Conservation (phyloP, 2,113 vertebrate species). For the Leuciscus idus region DNA sequence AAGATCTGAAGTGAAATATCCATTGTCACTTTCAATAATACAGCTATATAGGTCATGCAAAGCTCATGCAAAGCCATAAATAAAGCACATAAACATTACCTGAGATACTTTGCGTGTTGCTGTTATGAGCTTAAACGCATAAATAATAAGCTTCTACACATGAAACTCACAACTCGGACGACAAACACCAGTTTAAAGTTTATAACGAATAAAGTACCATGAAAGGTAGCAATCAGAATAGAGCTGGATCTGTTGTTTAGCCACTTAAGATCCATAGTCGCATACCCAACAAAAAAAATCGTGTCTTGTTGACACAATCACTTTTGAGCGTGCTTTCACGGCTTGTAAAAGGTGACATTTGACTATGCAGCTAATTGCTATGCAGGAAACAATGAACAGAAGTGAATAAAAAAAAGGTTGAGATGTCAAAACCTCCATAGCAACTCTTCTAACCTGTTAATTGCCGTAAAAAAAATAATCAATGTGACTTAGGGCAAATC, state of each 20-base stretch:
- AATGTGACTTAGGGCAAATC: neutral
- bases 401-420: conserved; percentile 1
- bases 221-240: neutral
- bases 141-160: neutral
- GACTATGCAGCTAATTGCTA: neutral
- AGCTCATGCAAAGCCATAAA: no score
- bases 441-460: neutral
- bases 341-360: neutral
- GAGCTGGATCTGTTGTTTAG: neutral
- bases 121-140: neutral
- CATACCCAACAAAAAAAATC: neutral
- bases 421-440: neutral
- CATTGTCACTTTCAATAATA: no score
- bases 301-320: neutral
- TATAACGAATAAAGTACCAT: neutral
- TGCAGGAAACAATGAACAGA: neutral
- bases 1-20: no score
- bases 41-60: no score
- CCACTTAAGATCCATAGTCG: neutral
- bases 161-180: neutral
- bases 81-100: no score
- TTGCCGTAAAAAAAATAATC: neutral
- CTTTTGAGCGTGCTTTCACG: neutral
- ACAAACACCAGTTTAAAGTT: neutral
- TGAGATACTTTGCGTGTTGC: no score